These are phyloP conservation scores for Chrysomallon squamiferum DNA, from an alignment of 1,140 invertebrate species.

Conservation along the genomic window DNA sequence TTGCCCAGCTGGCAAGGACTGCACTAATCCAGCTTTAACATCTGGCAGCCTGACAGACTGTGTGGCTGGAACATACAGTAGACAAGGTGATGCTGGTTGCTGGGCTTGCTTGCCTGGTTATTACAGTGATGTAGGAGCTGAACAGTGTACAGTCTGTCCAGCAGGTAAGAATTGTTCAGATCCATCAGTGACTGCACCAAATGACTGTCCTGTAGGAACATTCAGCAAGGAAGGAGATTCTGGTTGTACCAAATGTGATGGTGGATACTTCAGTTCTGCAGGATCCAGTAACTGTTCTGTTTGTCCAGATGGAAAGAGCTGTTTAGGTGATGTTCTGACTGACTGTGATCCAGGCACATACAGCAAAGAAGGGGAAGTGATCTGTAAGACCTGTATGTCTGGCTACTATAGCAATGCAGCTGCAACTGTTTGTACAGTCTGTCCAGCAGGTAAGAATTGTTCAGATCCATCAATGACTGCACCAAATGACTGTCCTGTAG, in stretches of 20 bases:
- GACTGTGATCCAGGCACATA: slow-evolving; percentile 22
- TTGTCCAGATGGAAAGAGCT: slow-evolving; percentile 47
- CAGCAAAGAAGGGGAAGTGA: slow-evolving; percentile 16
- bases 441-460: slow-evolving; percentile 38
- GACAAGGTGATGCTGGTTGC: slow-evolving; percentile 18
- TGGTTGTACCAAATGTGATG: slow-evolving; percentile 14
- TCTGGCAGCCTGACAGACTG: background rate
- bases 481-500: slow-evolving; percentile 19
- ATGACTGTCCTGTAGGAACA: background rate
- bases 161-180: slow-evolving; percentile 11
- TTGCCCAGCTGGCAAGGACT: slow-evolving; percentile 35
- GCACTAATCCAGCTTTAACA: slow-evolving; percentile 3
- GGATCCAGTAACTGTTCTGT: slow-evolving; percentile 37
- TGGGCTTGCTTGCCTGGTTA: slow-evolving; percentile 18
- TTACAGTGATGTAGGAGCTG: slow-evolving; percentile 13
- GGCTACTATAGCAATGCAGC: slow-evolving; percentile 27
- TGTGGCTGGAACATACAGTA: slow-evolving; percentile 7
- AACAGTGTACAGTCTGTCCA: slow-evolving; percentile 9
- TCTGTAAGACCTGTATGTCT: slow-evolving; percentile 15
- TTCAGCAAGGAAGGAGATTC: slow-evolving; percentile 1
- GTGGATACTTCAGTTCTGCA: slow-evolving; percentile 41
- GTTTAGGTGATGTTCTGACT: slow-evolving; percentile 22
- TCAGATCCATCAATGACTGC: slow-evolving; percentile 10
- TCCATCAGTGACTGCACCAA: background rate
- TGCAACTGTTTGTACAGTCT: slow-evolving; percentile 31